Evolutionary conservation across 2,113 vertebrate species (phyloP), one percentile per base, ranked within the genome.

Genomic region (Calypte anna): DNA sequence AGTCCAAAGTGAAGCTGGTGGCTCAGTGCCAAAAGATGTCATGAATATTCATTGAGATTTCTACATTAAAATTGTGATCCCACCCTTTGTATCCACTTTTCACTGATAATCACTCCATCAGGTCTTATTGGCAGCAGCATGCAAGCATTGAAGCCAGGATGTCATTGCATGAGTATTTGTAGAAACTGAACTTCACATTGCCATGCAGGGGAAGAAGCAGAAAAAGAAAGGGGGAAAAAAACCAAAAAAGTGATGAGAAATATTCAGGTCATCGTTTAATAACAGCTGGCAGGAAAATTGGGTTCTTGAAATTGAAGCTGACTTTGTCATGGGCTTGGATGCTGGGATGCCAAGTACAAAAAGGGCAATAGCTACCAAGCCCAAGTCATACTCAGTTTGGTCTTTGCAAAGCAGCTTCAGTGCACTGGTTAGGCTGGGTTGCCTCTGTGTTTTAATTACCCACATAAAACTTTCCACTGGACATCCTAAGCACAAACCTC

Each of bases 21-120:
- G 57, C 66, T 76, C 77, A 92, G 87, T 76, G 92, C 89, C 80
- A 82, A 64, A 61, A 92, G 73, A 68, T 25, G n/a, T 69, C 62
- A 58, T 27, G 50, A 92, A 91, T 93, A 61, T 86, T 93, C 83
- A 87, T 16, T 40, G 66, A 18, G 14, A 36, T 58, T 75, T 92
- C 75, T 25, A 9, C 40, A 86, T 36, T 7, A 84, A 58, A 72
- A 50, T 33, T 68, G 54, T 15, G 40, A 68, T 82, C 44, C 38
- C 74, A 44, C 64, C 58, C 57, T 95, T 91, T 87, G 73, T 33
- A 79, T 79, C n/a, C 27, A 24, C 38, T 88, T 82, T 64, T 78
- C 57, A 61, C 21, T 54, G 44, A 64, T 31, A 70, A 12, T 73
- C 28, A 84, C 51, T 81, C 73, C n/a, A 33, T 87, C 44, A 38